A percentile compares a stretch with the other conserved stretches of the same genome.
phyloP scores from a whole-genome alignment of 2,888 invertebrate species.

The Plagodis pulveraria region DNA sequence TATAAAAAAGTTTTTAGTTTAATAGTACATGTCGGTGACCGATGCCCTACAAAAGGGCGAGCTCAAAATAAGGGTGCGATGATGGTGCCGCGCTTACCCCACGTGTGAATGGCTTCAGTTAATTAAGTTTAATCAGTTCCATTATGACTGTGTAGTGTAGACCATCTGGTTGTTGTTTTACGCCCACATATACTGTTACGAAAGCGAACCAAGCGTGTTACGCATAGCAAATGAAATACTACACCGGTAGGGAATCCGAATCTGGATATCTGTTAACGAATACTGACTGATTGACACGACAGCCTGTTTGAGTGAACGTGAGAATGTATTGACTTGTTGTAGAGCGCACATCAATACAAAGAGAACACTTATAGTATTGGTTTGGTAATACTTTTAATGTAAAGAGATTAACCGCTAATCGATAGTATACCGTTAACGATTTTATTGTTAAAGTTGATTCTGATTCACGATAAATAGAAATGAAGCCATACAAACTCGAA shows the following conservation, averaged over 20 bases:
- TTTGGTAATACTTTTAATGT: conserved; percentile 27
- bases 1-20: neutral
- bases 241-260: conserved; percentile 22
- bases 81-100: conserved; percentile 43
- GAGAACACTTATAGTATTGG: conserved; percentile 1
- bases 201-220: conserved; percentile 41
- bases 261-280: conserved; percentile 22
- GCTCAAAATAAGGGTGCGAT: conserved; percentile 37
- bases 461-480: conserved; percentile 28
- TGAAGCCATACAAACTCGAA: conserved; percentile 7
- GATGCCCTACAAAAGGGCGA: conserved; percentile 51
- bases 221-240: conserved; percentile 30
- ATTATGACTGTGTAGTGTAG: conserved; percentile 59
- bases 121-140: conserved; percentile 84
- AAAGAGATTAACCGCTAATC: conserved; percentile 19
- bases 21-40: conserved; percentile 54
- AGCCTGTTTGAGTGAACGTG: conserved; percentile 2
- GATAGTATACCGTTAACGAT: conserved; percentile 36
- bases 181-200: conserved; percentile 80
- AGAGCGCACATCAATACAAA: conserved; percentile 11
- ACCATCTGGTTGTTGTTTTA: conserved; percentile 75
- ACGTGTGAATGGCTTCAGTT: conserved; percentile 82
- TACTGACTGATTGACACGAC: conserved; percentile 25
- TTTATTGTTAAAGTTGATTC: conserved; percentile 40
- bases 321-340: conserved; percentile 10